Evolutionary conservation across 2,797 vertebrate species (phyloP).

Genomic region (Neopelma chrysocephalum): DNA sequence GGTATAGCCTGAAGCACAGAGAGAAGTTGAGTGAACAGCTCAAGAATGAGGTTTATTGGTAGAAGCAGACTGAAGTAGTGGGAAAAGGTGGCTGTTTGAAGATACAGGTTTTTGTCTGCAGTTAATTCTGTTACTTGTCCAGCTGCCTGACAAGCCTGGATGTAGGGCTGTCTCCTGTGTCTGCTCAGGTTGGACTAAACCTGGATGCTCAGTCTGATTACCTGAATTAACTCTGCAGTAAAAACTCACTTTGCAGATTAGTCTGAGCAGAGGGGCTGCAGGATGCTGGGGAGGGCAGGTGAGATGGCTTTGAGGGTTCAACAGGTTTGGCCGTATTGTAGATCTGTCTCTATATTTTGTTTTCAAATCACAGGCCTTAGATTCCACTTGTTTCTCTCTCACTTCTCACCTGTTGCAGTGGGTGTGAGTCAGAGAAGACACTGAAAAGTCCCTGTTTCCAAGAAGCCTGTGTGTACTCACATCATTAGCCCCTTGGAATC

Average conservation of each 20-base stretch:
- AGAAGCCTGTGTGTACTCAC: neutral
- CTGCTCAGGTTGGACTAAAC: neutral
- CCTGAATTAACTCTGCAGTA: neutral
- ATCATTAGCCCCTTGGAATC: neutral
- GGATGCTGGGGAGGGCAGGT: neutral
- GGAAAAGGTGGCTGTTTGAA: neutral
- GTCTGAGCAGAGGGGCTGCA: neutral
- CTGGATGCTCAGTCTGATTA: neutral
- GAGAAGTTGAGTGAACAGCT: neutral
- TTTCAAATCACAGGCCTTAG: neutral
- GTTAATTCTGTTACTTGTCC: neutral
- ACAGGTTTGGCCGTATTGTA: neutral
- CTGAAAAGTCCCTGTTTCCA: neutral
- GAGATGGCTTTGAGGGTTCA: neutral
- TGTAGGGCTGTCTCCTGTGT: neutral
- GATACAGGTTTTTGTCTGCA: fast-evolving
- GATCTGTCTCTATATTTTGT: neutral
- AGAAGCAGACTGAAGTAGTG: neutral
- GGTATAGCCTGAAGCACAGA: neutral
- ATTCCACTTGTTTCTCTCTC: neutral
- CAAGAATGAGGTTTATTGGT: neutral
- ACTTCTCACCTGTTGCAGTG: neutral
- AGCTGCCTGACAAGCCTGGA: neutral
- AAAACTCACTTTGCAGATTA: neutral
- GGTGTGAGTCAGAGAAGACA: neutral